A percentile compares a stretch with the other conserved stretches of the same genome.
phyloP scores from a whole-genome alignment of 2,797 vertebrate genomes.

The Streptopelia turtur region DNA sequence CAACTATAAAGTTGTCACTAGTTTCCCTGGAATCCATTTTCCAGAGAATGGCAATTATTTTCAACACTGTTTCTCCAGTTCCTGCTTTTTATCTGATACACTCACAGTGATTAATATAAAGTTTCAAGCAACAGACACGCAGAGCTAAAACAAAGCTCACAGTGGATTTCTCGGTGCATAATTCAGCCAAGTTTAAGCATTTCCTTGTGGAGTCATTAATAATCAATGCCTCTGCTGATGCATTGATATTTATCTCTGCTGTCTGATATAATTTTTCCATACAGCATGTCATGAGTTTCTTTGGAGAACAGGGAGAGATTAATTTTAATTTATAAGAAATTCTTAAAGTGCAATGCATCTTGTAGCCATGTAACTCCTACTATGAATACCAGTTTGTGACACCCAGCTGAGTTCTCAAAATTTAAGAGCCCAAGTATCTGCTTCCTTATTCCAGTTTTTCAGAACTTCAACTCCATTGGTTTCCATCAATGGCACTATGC shows the following conservation, averaged over 20 bases:
- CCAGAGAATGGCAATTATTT: not conserved
- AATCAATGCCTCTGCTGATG: not conserved
- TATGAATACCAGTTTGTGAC: not conserved
- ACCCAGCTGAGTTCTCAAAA: not conserved
- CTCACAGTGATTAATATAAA: not conserved
- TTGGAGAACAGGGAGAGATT: not conserved
- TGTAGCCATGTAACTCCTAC: not conserved
- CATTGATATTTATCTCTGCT: not conserved
- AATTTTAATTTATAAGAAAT: not conserved
- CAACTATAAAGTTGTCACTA: not conserved
- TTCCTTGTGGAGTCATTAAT: not conserved
- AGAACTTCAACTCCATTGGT: not conserved
- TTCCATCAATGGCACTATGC: not conserved
- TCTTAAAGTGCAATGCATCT: not conserved
- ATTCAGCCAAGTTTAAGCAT: not conserved
- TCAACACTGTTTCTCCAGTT: not conserved
- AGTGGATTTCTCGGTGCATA: not conserved
- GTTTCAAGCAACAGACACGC: not conserved
- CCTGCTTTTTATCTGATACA: not conserved
- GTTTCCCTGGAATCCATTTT: not conserved
- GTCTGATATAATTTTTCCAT: not conserved
- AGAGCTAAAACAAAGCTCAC: not conserved
- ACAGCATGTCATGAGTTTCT: not conserved
- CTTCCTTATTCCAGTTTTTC: not conserved
- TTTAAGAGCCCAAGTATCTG: not conserved